Base-by-base conservation (phyloP, 2,888 invertebrate genomes). In the Synergus umbraculus region DNA sequence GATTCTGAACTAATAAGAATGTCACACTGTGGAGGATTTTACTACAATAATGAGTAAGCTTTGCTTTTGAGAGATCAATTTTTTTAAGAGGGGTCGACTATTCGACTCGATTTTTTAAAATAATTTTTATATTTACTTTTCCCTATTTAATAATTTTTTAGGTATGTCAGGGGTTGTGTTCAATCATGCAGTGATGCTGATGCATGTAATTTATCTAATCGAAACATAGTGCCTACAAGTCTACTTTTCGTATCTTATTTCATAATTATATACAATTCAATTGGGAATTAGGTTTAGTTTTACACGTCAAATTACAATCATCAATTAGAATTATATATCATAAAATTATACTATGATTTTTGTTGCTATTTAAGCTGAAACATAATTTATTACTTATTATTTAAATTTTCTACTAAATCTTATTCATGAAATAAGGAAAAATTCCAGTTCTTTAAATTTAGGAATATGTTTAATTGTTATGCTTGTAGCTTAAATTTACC, bases 1-100 rank as follows among this genome's bases (percentile, higher is more conserved):
- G 98, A 99, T 92, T 98, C 98, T 0, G 99, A 99, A 93, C 96
- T 99, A 82, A 97, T 98, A 77, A 94, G 99, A 85, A 98, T 98
- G 97, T 98, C 98, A n/a, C 98, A 99, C 92, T 99, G 99, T 91
- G 99, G 99, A 46, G 95, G 97, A 86, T 98, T 99, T 93, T 96
- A 96, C 91, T 98, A 97, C 90, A 95, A 97, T 87, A 95, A 96
- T 86, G 95, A 96, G 96, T 97, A 91, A 92, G 92, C 87, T 18
- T 64, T 69, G 73, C 43, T 22, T 63, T 22, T 44, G 7, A 13
- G 41, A 69, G 5, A 22, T 15, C 67, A 18, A 49, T 49, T 49
- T 49, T 15, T 15, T 37, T 12, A 66, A 2, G 29, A 29, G 29
- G 29, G 29, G 29, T 3, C 29, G 29, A 29, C 29, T 3, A 29